These are phyloP conservation scores for Mnemiopsis leidyi DNA, from an alignment of 37 sponge, comb jelly and placozoan species.

Conservation along the genomic window DNA sequence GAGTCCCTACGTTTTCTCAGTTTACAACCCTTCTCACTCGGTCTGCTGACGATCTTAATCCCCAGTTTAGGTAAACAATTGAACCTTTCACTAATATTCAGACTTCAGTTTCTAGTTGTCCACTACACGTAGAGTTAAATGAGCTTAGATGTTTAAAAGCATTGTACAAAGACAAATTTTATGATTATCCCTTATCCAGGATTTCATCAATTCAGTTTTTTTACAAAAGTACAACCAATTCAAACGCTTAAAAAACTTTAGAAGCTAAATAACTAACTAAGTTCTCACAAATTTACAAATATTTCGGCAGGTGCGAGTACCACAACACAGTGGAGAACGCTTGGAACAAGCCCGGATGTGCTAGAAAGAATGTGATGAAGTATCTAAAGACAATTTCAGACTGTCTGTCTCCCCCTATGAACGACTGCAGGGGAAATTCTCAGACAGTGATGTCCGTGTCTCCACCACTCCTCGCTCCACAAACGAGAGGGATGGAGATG, in stretches of 20 bases:
- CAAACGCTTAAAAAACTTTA: too few species aligned
- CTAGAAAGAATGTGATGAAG: slow-evolving; percentile 38
- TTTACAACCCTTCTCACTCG: neutral
- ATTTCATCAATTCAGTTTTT: too few species aligned
- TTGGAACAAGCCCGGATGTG: neutral
- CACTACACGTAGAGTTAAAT: too few species aligned
- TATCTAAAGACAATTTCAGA: neutral
- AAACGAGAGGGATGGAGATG: neutral
- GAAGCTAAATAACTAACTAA: too few species aligned
- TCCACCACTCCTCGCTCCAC: neutral
- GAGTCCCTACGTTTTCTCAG: neutral
- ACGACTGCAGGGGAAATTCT: neutral
- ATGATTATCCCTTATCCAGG: too few species aligned
- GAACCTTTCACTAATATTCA: too few species aligned
- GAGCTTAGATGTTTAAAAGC: too few species aligned
- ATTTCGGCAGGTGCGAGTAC: slow-evolving; percentile 18
- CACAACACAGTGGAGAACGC: slow-evolving; percentile 14
- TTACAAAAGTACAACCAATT: too few species aligned
- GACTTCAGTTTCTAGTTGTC: too few species aligned
- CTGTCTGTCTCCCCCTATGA: neutral
- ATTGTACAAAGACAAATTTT: too few species aligned
- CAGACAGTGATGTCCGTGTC: neutral
- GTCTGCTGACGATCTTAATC: neutral
- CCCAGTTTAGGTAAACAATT: neutral
- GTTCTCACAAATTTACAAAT: too few species aligned